Evolutionary conservation across 2,113 vertebrate genomes (phyloP), one percentile per base, ranked within the genome.

Genomic region (Columbina picui): DNA sequence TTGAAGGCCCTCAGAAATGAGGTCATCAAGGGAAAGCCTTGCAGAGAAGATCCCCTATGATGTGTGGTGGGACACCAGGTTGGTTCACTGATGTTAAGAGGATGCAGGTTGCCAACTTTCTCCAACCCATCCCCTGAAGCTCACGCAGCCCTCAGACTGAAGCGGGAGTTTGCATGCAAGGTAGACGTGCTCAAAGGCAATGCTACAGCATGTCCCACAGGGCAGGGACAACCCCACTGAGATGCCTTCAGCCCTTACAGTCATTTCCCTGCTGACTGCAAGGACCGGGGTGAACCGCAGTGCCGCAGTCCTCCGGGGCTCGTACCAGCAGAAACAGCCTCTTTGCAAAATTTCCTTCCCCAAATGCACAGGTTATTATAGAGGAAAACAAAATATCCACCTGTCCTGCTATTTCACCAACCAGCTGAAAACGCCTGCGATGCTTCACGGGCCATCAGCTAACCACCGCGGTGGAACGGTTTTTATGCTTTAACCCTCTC

Each of bases 381-480:
- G 3, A 67, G 60, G 41, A 71, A 82, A 78, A 75, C 47, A 78
- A 89, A 78, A 45, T 18, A 55, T 23, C 78, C 74, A 71, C 87
- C 56, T 73, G 84, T 60, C 74, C 56, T 56, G 69, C 56, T 70
- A 23, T 52, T 74, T 74, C 59, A 45, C 34, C 84, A 8, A 20
- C 43, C 12, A 34, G 73, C 57, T 68, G 38, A 61, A 89, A 84
- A 30, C 5, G 10, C 50, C 52, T 25, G 4, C 1, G 14, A 71
- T n/a, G 39, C 74, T 87, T 91, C 93, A 80, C 5, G 9, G 88
- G 68, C 88, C 91, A 89, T 80, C 93, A 91, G 39, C 57, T 87
- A 61, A 11, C 45, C 77, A 19, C 73, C 15, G 43, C 81, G 26
- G 67, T 14, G 49, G 77, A 96, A 96, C 81, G n/a, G 53, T 63